Base-by-base conservation (phyloP, 2,113 vertebrate species). In the Hippocampus barbouri region DNA sequence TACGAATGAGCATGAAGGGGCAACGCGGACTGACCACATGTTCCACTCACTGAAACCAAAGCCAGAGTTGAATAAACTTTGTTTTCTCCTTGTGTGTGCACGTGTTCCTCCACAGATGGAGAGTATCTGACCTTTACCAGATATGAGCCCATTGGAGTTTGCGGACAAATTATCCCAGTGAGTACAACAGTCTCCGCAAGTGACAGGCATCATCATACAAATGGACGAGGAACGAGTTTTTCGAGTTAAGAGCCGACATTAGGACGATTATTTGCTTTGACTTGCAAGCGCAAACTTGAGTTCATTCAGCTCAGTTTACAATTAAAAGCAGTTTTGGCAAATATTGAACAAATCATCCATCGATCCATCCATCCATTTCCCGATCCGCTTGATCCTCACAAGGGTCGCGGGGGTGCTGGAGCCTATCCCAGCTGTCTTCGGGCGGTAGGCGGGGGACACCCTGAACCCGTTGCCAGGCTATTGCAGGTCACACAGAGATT, bases 141-240 rank as follows among this genome's bases (percentile, higher is more conserved):
- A 91, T 92, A 97, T 9, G 97, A 99, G 89, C 97, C 97, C 81
- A 96, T 99, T 6, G 97, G 97, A 85, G 97, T 99, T 76, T 99
- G 97, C 86, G 97, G 97, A 94, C 97, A 99, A 94, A 99, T 99
- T 92, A 95, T 98, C 89, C 97, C 97, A 60, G 97, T 99, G 90
- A 99, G 97, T 98, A 91, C 84, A 74, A 82, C 85, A 78, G 87
- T 90, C 89, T 86, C 47, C 73, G 61, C 40, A 59, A 66, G 68
- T 81, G 87, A 76, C 75, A 80, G 83, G 79, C 83, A 74, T 56
- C 65, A 76, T 66, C 53, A 75, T 61, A 84, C 77, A 88, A 90
- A 65, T 21, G 25, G 38, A 73, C 70, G 68, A 69, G n/a, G n/a
- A 16, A 49, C 15, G 47, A 51, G 47, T 51, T 18, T 49, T 51